Evolutionary conservation across 2,113 vertebrate genomes (phyloP).

Genomic region (Etia nguti): DNA sequence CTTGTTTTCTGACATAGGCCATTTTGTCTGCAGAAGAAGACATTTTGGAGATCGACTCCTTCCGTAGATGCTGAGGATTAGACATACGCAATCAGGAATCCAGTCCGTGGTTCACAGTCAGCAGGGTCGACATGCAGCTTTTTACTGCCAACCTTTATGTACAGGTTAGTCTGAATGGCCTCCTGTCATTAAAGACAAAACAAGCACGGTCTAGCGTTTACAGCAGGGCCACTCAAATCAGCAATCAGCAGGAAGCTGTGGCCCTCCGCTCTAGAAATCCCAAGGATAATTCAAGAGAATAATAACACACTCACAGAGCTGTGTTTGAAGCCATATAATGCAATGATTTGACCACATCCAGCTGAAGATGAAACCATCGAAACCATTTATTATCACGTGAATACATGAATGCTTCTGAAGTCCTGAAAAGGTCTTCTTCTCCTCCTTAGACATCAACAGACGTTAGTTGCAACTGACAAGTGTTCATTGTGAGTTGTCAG

Average conservation of each 20-base stretch:
- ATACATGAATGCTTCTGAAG: not conserved
- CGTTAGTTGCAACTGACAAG: conserved; percentile 7
- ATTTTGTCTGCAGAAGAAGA: not conserved
- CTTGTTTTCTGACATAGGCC: not conserved
- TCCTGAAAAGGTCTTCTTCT: not conserved
- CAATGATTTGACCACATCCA: not conserved
- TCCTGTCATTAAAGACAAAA: conserved; percentile 33
- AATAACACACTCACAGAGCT: not conserved
- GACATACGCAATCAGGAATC: not conserved
- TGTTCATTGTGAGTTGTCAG: not conserved
- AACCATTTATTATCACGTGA: not conserved
- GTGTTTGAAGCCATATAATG: not conserved
- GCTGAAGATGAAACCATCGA: not conserved
- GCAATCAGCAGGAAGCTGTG: conserved; percentile 16
- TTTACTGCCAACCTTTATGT: conserved; percentile 20
- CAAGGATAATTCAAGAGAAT: not conserved
- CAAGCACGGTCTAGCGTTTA: conserved; percentile 27
- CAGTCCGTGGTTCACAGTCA: not conserved
- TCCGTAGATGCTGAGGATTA: not conserved
- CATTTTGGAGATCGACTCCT: not conserved
- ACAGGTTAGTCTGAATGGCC: conserved; percentile 25
- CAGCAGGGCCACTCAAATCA: conserved; percentile 11
- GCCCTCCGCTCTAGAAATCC: not conserved
- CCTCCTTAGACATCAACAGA: not conserved
- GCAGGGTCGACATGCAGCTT: not conserved